Percentiles rank a stretch among this genome's conserved stretches.
phyloP scores from a whole-genome alignment of 2,888 invertebrate species.

The Mactromeris polynyma region DNA sequence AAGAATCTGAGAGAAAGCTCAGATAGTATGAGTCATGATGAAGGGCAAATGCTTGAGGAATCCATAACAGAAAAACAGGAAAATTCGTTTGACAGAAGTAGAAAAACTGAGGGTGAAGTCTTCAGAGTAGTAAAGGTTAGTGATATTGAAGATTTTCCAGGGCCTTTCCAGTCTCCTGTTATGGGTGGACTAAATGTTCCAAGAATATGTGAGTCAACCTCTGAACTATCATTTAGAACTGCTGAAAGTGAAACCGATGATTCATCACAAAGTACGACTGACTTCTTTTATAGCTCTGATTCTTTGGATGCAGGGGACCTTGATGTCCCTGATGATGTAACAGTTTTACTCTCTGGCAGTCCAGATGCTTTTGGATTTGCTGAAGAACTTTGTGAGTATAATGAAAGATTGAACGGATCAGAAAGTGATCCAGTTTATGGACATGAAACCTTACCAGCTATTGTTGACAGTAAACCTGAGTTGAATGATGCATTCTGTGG shows the following conservation, averaged over 20 bases:
- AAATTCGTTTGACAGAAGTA: not conserved
- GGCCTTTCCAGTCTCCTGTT: not conserved
- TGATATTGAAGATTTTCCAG: not conserved
- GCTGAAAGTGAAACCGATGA: conserved; percentile 31
- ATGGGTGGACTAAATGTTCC: not conserved
- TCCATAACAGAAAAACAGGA: not conserved
- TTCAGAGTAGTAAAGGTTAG: not conserved
- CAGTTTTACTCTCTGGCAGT: not conserved
- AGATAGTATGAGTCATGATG: not conserved
- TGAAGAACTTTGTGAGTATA: not conserved
- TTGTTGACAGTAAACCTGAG: not conserved
- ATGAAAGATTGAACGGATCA: not conserved
- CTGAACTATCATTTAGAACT: conserved; percentile 29
- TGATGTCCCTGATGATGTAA: not conserved
- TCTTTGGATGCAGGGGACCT: not conserved
- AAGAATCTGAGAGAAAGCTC: not conserved
- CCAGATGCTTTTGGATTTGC: conserved; percentile 38
- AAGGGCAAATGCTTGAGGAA: not conserved
- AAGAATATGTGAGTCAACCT: not conserved
- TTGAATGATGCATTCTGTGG: conserved; percentile 32
- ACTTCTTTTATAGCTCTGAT: not conserved
- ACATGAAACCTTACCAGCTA: not conserved
- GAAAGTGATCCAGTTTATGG: conserved; percentile 2
- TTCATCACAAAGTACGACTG: not conserved
- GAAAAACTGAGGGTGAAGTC: not conserved